Conservation (phyloP, 2,888 invertebrate genomes). For the Thereva nobilitata region DNA sequence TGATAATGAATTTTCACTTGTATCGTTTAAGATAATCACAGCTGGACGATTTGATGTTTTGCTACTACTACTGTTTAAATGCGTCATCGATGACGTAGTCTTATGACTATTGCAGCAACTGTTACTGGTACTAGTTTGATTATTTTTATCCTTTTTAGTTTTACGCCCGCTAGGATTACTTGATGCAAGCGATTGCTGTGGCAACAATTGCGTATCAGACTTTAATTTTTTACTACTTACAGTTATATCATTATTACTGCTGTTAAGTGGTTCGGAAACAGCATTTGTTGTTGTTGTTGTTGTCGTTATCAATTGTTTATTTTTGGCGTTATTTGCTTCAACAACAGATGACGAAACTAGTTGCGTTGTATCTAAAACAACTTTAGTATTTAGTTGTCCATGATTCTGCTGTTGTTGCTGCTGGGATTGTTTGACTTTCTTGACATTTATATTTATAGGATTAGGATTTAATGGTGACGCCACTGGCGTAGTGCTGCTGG, state of each 20-base stretch:
- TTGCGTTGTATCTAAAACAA: constrained; percentile 23
- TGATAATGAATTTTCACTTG: constrained; percentile 56
- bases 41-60: constrained; percentile 63
- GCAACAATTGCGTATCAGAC: constrained; percentile 9
- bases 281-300: constrained; percentile 36
- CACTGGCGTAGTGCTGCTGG: constrained; percentile 10
- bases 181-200: constrained; percentile 2
- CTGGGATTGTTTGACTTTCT: constrained; percentile 37
- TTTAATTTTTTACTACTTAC: constrained; percentile 25
- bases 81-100: constrained; percentile 24
- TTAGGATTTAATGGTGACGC: background rate
- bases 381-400: constrained; percentile 34
- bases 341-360: constrained; percentile 29
- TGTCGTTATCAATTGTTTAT: constrained; percentile 41
- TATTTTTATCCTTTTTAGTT: constrained; percentile 41
- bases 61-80: constrained; percentile 36
- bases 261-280: constrained; percentile 11
- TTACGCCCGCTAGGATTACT: constrained; percentile 35
- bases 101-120: constrained; percentile 28
- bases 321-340: constrained; percentile 41
- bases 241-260: constrained; percentile 34
- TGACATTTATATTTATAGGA: background rate
- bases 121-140: constrained; percentile 16
- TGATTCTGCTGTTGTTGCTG: constrained; percentile 39
- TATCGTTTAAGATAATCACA: constrained; percentile 73